Evolutionary conservation across 1,140 invertebrate genomes (phyloP), one percentile per base, ranked within the genome.

Genomic region (Hestina assimilis): DNA sequence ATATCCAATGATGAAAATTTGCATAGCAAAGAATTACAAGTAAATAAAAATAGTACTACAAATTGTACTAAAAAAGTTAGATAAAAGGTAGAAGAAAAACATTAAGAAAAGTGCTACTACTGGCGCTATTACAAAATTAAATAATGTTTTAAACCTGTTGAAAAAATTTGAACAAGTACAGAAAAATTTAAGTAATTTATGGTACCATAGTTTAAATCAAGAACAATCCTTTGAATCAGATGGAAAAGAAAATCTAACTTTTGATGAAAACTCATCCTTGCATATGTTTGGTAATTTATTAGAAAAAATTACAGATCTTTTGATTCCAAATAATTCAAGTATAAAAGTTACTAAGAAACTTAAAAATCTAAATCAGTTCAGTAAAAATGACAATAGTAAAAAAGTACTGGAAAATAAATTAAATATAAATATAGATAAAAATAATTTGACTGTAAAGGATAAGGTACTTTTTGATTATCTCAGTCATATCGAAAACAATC

Each of bases 381-480:
- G 15, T 8, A 55, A 63, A 26, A 46, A 66, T 17, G 41, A 70
- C 0, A 48, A 62, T 43, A n/a, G 69, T 4, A 69, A 60, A 33
- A 59, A 66, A 31, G 61, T 67, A 31, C 23, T 77, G 7, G 60
- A 72, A 55, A 46, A 64, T 11, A 62, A 70, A 8, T 68, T 63
- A 33, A 64, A 67, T 8, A 62, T 74, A 21, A 54, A 81, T 59
- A 17, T 73, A 40, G 59, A 21, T 28, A 66, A 69, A 45, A 52
- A 66, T 28, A 71, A 65, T 35, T 43, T 84, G 14, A 69, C 71
- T n/a, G 11, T 41, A 29, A 83, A 83, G 63, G 84, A 87, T 55
- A 83, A 75, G 67, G 20, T 87, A 20, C 59, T 84, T 17, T 59
- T 77, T 35, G 75, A 85, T 53, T 87, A 85, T 53, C 52, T 87